Percentiles rank a stretch among this genome's conserved stretches.
These are phyloP conservation scores for Clanis bilineata DNA, from an alignment of 2,888 invertebrate species.

Conservation along the genomic window DNA sequence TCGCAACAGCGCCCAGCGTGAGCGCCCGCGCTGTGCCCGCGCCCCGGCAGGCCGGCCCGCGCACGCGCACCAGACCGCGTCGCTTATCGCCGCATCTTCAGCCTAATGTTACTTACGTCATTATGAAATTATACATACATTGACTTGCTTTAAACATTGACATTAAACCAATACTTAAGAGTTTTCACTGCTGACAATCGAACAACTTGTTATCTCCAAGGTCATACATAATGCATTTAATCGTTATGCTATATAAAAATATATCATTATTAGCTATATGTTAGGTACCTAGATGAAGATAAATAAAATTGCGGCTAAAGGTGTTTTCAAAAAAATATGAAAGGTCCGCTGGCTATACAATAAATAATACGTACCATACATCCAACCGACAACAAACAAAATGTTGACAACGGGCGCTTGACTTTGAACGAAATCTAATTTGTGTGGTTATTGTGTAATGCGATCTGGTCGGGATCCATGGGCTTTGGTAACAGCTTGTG, in stretches of 20 bases:
- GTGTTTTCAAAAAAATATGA: constrained; percentile 6
- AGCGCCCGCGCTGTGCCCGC: too few species aligned
- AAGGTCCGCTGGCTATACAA: constrained; percentile 65
- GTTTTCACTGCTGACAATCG: neutral
- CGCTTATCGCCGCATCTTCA: constrained; percentile 77
- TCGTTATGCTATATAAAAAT: neutral
- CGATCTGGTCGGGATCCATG: constrained; percentile 59
- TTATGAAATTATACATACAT: constrained; percentile 51
- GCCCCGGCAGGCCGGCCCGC: too few species aligned
- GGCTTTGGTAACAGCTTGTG: constrained; percentile 58
- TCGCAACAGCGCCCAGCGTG: constrained; percentile 7
- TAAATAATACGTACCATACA: constrained; percentile 70
- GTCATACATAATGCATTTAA: neutral
- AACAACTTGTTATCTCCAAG: neutral
- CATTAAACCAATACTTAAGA: neutral
- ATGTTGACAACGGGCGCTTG: constrained; percentile 76
- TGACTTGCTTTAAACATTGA: neutral
- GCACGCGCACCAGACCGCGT: constrained; percentile 43
- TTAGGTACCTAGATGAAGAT: neutral
- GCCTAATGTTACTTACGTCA: constrained; percentile 73
- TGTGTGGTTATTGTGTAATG: constrained; percentile 80
- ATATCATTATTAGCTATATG: neutral
- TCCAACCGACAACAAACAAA: constrained; percentile 72
- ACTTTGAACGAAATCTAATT: constrained; percentile 81
- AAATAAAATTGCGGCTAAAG: neutral